Evolutionary conservation across 2,113 vertebrate genomes (phyloP).

Genomic region (Hypocryptadius cinnamomeus): DNA sequence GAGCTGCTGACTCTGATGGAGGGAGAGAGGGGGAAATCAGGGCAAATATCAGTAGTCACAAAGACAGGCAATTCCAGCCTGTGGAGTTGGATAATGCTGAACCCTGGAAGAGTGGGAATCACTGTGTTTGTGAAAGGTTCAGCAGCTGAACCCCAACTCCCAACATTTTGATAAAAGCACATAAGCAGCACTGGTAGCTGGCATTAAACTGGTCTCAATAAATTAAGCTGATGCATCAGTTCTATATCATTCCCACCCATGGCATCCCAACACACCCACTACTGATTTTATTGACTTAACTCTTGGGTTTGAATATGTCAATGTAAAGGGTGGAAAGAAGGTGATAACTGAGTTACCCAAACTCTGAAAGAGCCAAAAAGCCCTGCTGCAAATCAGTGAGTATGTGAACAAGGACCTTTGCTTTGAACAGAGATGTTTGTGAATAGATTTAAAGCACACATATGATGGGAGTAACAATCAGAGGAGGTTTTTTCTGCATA

Average conservation of each 20-base stretch:
- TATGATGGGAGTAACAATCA: not conserved
- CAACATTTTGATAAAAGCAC: not conserved
- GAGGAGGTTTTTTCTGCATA: accelerated
- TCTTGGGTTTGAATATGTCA: not conserved
- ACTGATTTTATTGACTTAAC: not conserved
- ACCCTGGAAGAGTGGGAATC: not conserved
- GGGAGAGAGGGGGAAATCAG: not conserved
- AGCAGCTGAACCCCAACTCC: not conserved
- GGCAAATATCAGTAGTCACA: not conserved
- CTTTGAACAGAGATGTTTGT: not conserved
- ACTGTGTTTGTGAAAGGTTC: not conserved
- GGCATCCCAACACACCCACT: not conserved
- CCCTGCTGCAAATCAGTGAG: not conserved
- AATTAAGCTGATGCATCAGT: not conserved
- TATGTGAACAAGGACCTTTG: not conserved
- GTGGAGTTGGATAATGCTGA: accelerated
- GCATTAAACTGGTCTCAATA: not conserved
- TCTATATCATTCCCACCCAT: not conserved
- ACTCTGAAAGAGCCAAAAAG: not conserved
- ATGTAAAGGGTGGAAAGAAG: not conserved
- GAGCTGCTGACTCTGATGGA: not conserved
- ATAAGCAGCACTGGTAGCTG: not conserved
- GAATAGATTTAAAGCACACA: not conserved
- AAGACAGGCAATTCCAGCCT: not conserved
- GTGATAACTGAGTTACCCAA: not conserved